Conservation (phyloP, 2,113 vertebrate genomes). For the Grammomys dolichurus region DNA sequence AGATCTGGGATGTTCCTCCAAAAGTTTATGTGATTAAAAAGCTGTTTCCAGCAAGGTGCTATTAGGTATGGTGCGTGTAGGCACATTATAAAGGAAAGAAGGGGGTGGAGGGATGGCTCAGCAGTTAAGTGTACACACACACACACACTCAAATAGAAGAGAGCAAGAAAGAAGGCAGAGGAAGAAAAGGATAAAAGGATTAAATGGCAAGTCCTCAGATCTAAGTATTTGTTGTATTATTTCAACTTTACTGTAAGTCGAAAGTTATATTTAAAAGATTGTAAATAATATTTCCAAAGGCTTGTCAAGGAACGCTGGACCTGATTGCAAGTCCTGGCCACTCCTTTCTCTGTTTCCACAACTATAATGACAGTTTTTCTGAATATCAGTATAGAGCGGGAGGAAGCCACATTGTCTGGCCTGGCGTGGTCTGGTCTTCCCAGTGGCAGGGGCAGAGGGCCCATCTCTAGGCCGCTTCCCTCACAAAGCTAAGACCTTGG, state of each 20-base stretch:
- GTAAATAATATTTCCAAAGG: background rate
- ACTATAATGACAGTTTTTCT: background rate
- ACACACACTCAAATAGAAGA: background rate
- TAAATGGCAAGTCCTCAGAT: background rate
- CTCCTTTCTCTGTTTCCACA: background rate
- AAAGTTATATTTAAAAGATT: slow-evolving; percentile 26
- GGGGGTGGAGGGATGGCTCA: background rate
- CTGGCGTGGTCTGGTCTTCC: background rate
- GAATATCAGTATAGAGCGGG: background rate
- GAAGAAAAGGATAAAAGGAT: background rate
- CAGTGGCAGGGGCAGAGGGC: background rate
- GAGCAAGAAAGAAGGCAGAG: background rate
- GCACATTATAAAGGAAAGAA: background rate
- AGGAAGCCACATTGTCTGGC: background rate
- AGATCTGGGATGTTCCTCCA: background rate
- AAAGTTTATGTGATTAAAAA: background rate
- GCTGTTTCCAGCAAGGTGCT: background rate
- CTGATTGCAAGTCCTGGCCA: background rate
- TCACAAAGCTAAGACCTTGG: background rate
- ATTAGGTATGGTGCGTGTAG: background rate
- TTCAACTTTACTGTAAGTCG: background rate
- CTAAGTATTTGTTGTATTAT: background rate
- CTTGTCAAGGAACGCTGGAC: background rate
- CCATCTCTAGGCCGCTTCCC: background rate
- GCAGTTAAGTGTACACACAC: background rate